Conservation (phyloP, 2,888 invertebrate genomes). For the Tachystola acroxantha region DNA sequence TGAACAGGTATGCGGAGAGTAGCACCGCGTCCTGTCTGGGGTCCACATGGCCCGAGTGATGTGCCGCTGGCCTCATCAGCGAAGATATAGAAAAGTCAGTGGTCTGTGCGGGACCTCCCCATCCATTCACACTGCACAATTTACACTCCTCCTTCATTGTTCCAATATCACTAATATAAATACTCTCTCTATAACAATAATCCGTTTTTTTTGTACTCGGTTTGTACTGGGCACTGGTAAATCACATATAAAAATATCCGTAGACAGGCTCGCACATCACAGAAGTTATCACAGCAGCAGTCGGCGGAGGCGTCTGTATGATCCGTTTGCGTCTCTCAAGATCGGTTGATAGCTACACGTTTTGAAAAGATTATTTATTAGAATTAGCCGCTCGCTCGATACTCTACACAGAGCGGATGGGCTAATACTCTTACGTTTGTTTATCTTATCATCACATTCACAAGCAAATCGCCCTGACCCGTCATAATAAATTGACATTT, state of each 20-base stretch:
- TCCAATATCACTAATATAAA: constrained; percentile 49
- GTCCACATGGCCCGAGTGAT: constrained; percentile 51
- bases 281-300: constrained; percentile 73
- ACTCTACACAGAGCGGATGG: not conserved
- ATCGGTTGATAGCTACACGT: constrained; percentile 12
- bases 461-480: too few species aligned
- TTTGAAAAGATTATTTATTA: constrained; percentile 9
- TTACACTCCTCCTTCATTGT: constrained; percentile 75
- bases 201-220: constrained; percentile 78
- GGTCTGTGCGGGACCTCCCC: constrained; percentile 54
- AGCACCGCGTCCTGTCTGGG: constrained; percentile 65
- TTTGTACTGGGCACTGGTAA: constrained; percentile 77
- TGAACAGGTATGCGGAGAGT: constrained; percentile 73
- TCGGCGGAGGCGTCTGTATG: constrained; percentile 48
- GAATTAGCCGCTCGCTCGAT: constrained; percentile 16
- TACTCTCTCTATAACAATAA: constrained; percentile 40
- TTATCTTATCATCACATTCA: too few species aligned
- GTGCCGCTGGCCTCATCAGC: constrained; percentile 62
- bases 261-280: constrained; percentile 70
- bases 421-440: too few species aligned
- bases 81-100: constrained; percentile 73
- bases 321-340: constrained; percentile 25
- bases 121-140: constrained; percentile 67
- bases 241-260: constrained; percentile 77
- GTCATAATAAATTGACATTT: too few species aligned